Evolutionary conservation across 1,140 invertebrate species (phyloP), one percentile per base, ranked within the genome.

Genomic region (Sipha flava): DNA sequence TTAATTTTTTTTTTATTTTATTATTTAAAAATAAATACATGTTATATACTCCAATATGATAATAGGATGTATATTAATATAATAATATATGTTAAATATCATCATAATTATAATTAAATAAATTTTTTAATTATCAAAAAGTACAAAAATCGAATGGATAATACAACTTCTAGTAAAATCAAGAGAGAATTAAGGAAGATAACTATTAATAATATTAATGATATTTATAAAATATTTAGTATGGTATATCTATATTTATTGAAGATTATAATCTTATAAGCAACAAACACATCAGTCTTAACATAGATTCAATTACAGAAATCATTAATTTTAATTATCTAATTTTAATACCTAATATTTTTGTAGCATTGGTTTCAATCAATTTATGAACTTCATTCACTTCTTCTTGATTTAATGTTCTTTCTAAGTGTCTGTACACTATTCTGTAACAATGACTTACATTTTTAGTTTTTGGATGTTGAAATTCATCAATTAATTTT

Each of bases 381-480:
- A 90, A 84, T 82, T 90, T 87, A 85, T 99, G 97, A 26, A 99
- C 85, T 62, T 87, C 81, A 86, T 95, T 96, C 0, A 97, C 96
- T 89, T 99, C 96, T 1, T 87, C 87, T 84, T 98, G 92, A 0
- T 90, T 94, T 14, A 99, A 86, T 3, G 93, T 94, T 80, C 90
- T 90, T 83, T 98, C 94, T 91, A 98, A 92, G 85, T 98, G 94
- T 80, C 98, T 89, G 85, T 99, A 99, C 1, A 93, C 87, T 82
- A 99, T 96, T 82, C 93, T 90, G 85, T 97, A 99, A 85, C 94
- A 96, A 77, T 98, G 92, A 82, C 96, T 98, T 1, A 85, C 89
- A 83, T 89, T 91, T 40, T 92, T 90, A 18, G 89, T 92, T 87
- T 97, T 96, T 14, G 94, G 93, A 87, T 99, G 91, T 43, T 87